A percentile compares a stretch with the other conserved stretches of the same genome.
phyloP scores from a whole-genome alignment of 2,888 invertebrate genomes.

The Unio pictorum region DNA sequence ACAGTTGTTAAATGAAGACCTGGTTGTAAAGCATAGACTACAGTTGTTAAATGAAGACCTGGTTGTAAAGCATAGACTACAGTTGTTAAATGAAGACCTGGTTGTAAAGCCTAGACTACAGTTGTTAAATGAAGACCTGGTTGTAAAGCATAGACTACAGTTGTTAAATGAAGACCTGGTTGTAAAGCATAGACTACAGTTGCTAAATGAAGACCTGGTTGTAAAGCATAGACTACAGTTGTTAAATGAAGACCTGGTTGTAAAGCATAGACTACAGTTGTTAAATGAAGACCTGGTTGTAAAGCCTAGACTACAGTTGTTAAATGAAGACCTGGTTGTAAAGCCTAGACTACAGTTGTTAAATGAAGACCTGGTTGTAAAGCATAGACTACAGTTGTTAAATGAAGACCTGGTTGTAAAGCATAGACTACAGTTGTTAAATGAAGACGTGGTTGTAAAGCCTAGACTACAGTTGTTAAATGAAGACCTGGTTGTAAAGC shows the following conservation, averaged over 20 bases:
- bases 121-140: no score
- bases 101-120: neutral
- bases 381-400: neutral
- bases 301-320: neutral
- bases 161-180: no score
- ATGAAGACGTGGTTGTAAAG: neutral
- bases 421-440: neutral
- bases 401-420: neutral
- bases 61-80: neutral
- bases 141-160: neutral
- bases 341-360: neutral
- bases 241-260: neutral
- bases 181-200: neutral
- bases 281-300: neutral
- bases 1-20: no score
- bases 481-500: neutral
- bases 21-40: neutral
- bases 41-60: no score
- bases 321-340: neutral
- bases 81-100: no score
- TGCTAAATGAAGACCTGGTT: no score
- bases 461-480: neutral
- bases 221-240: neutral
- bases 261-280: neutral
- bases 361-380: neutral